These are phyloP conservation scores for Tadarida brasiliensis DNA, from an alignment of 2,797 vertebrate genomes.

Conservation along the genomic window DNA sequence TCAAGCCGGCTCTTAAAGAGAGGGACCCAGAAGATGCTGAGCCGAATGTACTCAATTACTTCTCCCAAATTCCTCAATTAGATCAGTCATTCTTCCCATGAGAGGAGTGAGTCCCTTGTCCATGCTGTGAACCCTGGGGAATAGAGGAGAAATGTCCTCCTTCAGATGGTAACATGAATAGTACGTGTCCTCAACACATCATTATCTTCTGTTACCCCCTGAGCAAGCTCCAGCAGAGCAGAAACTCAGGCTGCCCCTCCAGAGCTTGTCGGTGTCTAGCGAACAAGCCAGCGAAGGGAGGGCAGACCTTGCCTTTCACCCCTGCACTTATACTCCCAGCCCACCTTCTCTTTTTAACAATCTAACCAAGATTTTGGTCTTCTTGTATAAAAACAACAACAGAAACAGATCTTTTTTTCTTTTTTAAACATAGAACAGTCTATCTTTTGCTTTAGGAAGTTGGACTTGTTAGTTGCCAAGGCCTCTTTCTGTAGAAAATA, in stretches of 20 bases:
- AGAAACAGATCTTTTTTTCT: not conserved
- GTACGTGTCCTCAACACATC: not conserved
- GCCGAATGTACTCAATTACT: not conserved
- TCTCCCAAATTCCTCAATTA: not conserved
- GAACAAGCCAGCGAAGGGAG: not conserved
- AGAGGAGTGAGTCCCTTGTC: not conserved
- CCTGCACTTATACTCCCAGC: fast-evolving
- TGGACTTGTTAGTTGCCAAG: not conserved
- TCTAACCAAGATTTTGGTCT: not conserved
- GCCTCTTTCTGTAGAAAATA: not conserved
- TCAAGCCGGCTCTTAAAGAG: not conserved
- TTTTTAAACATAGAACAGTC: not conserved
- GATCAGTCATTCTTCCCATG: not conserved
- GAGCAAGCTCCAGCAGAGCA: not conserved
- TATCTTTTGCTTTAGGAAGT: not conserved
- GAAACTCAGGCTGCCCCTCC: not conserved
- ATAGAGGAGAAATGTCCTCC: not conserved
- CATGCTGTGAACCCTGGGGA: not conserved
- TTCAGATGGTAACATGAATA: not conserved
- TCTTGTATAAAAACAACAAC: not conserved
- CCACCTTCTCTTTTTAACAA: not conserved
- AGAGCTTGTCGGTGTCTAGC: no score
- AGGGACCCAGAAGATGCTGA: not conserved
- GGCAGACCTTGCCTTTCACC: not conserved
- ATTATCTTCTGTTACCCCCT: not conserved